phyloP scores from a whole-genome alignment of 2,113 vertebrate species.

The Psittacula cyanocephala region DNA sequence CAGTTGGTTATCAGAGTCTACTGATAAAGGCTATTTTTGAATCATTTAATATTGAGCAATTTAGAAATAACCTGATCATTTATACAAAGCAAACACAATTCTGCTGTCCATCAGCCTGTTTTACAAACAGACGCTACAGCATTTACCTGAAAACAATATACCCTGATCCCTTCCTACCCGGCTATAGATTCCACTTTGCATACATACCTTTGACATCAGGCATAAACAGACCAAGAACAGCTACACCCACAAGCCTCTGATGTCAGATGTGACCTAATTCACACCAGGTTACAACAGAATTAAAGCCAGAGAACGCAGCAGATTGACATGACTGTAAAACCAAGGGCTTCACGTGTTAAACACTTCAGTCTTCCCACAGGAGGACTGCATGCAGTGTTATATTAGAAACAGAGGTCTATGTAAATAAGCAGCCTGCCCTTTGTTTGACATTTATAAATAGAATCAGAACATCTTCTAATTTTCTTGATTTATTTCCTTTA shows the following conservation, averaged over 20 bases:
- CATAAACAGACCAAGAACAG: not conserved
- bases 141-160: not conserved
- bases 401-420: not conserved
- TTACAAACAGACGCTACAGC: not conserved
- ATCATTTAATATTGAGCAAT: not conserved
- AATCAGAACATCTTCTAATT: not conserved
- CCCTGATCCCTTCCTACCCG: not conserved
- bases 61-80: constrained; percentile 14
- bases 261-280: not conserved
- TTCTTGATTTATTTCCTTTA: not conserved
- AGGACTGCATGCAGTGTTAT: not conserved
- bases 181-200: not conserved
- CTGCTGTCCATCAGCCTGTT: constrained; percentile 35
- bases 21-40: not conserved
- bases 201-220: not conserved
- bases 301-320: not conserved
- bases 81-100: constrained; percentile 11
- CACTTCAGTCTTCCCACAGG: not conserved
- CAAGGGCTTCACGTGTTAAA: not conserved
- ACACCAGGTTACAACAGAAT: not conserved
- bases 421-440: not conserved
- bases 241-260: not conserved
- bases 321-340: not conserved
- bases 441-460: not conserved
- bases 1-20: not conserved